Percentiles rank a stretch among this genome's conserved stretches.
Conservation (phyloP, 2,797 vertebrate genomes). For the Okamejei kenojei region DNA sequence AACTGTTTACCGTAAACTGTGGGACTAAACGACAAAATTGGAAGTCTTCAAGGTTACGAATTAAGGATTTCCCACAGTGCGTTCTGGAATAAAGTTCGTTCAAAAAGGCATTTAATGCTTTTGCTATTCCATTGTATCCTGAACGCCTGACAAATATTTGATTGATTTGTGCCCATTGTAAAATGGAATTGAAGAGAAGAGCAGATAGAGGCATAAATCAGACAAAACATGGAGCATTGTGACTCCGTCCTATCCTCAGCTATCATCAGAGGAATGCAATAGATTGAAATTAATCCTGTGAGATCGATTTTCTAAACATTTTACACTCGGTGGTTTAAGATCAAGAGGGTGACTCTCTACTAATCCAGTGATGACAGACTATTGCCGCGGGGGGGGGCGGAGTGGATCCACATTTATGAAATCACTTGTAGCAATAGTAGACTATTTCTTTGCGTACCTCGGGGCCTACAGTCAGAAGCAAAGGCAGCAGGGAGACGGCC, state of each 20-base stretch:
- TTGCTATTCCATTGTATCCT: neutral
- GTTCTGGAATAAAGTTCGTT: neutral
- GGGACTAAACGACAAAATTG: neutral
- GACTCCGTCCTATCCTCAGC: neutral
- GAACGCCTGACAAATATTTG: neutral
- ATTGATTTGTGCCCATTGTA: conserved; percentile 7
- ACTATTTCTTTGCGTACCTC: neutral
- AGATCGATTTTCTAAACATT: conserved; percentile 4
- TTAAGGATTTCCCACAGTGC: neutral
- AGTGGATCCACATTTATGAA: neutral
- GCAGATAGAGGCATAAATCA: neutral
- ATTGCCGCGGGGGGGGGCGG: too few relatives aligned
- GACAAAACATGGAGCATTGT: neutral
- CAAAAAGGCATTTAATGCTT: neutral
- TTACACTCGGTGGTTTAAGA: neutral
- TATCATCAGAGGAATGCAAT: neutral
- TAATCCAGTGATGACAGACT: too few relatives aligned
- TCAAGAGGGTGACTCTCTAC: neutral
- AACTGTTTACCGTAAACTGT: neutral
- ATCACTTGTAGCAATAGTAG: neutral
- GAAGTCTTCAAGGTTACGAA: neutral
- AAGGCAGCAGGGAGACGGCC: neutral
- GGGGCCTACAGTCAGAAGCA: neutral
- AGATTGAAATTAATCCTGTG: neutral
- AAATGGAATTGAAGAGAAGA: neutral